These are phyloP conservation scores for Drosophila nr. fundita DNA, from an alignment of 2,888 invertebrate species.

Conservation along the genomic window DNA sequence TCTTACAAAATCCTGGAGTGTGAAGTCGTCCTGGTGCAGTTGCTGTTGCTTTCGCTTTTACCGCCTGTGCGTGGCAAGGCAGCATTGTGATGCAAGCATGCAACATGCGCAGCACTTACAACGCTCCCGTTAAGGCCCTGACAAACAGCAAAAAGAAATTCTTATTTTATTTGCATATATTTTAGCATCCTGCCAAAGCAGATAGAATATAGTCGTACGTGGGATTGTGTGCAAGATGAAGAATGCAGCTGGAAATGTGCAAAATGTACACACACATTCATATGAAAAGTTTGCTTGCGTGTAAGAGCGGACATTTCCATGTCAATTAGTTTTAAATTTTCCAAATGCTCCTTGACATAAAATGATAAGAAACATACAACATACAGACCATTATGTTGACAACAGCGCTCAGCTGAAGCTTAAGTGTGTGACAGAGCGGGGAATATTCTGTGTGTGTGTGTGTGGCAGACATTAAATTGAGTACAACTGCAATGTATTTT, in stretches of 20 bases:
- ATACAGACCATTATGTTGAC: constrained; percentile 45
- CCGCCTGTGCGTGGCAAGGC: constrained; percentile 34
- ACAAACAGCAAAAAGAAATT: constrained; percentile 66
- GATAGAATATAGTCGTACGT: constrained; percentile 31
- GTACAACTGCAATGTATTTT: constrained; percentile 49
- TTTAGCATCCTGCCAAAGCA: constrained; percentile 59
- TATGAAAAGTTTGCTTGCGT: neutral
- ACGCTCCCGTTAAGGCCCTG: constrained; percentile 40
- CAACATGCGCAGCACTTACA: constrained; percentile 40
- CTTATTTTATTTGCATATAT: constrained; percentile 78
- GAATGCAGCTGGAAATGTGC: constrained; percentile 64
- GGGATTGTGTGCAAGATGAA: constrained; percentile 35
- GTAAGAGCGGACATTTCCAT: constrained; percentile 54
- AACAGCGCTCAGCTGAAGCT: constrained; percentile 18
- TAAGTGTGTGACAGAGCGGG: neutral
- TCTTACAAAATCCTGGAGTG: neutral
- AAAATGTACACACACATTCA: constrained; percentile 25
- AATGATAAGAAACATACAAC: constrained; percentile 46
- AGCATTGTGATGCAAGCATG: constrained; percentile 44
- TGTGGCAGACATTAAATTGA: constrained; percentile 46
- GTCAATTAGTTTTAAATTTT: constrained; percentile 72
- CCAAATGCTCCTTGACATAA: constrained; percentile 58
- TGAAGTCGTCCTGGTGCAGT: neutral
- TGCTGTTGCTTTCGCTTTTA: constrained; percentile 2
- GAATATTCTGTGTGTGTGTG: neutral